phyloP scores from a whole-genome alignment of 2,113 vertebrate genomes.

The Meleagris gallopavo region DNA sequence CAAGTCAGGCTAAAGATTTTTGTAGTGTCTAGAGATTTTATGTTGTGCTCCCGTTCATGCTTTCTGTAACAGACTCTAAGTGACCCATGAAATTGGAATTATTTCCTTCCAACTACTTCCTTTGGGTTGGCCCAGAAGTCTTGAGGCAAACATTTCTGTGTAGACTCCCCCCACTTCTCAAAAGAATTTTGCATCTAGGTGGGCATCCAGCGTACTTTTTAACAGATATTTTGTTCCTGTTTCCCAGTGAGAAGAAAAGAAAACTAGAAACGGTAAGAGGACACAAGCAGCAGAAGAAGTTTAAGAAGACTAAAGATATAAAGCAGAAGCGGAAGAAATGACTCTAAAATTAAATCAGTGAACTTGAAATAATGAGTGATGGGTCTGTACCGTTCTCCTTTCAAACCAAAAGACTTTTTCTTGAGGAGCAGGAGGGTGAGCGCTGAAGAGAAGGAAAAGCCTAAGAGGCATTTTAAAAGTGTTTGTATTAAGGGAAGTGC shows the following conservation, averaged over 20 bases:
- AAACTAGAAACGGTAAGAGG: slow-evolving; percentile 78
- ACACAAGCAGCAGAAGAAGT: slow-evolving; percentile 82
- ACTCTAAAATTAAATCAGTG: background rate
- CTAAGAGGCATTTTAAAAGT: background rate
- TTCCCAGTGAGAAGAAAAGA: slow-evolving; percentile 91
- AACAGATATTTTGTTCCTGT: background rate
- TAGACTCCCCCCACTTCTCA: background rate
- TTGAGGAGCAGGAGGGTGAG: background rate
- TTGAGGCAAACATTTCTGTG: background rate
- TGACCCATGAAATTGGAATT: background rate
- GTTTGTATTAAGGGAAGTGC: background rate
- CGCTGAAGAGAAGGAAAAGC: background rate
- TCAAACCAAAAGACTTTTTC: background rate
- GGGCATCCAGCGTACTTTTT: background rate
- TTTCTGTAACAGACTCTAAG: background rate
- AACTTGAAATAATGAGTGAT: background rate
- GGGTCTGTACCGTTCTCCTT: slow-evolving; percentile 10
- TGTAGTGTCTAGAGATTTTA: background rate
- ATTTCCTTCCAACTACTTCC: background rate
- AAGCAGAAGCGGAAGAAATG: slow-evolving; percentile 79
- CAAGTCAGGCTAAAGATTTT: background rate
- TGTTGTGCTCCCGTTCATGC: background rate
- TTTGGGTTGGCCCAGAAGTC: background rate
- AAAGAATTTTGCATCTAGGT: background rate
- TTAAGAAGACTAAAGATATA: slow-evolving; percentile 83